Evolutionary conservation across 1,140 invertebrate species (phyloP).

Genomic region (Eufriesea mexicana): DNA sequence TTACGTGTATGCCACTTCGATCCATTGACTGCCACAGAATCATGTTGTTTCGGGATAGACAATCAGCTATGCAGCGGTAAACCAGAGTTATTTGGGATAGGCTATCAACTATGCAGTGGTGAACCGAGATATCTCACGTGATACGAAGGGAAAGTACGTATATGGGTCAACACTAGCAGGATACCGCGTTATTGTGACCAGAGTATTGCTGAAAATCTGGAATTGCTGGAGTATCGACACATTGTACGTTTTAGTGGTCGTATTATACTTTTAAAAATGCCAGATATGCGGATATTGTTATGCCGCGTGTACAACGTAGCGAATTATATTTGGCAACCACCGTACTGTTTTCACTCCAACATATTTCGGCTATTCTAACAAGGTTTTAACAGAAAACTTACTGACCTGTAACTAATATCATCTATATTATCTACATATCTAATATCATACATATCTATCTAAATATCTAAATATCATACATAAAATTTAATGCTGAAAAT

Average conservation of each 20-base stretch:
- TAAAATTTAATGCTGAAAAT: too few relatives aligned
- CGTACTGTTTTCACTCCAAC: background rate
- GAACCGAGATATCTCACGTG: slow-evolving; percentile 67
- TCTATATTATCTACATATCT: too few relatives aligned
- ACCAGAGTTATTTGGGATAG: slow-evolving; percentile 68
- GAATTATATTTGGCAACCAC: background rate
- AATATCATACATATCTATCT: too few relatives aligned
- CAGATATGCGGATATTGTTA: background rate
- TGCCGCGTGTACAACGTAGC: background rate
- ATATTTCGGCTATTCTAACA: background rate
- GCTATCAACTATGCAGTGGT: slow-evolving; percentile 68
- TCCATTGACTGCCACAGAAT: slow-evolving; percentile 49
- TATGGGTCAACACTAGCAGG: slow-evolving; percentile 38
- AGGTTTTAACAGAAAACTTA: background rate
- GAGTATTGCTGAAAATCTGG: slow-evolving; percentile 8
- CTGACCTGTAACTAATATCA: too few relatives aligned
- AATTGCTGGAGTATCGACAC: background rate
- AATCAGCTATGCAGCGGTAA: slow-evolving; percentile 67
- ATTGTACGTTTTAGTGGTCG: background rate
- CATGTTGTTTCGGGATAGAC: slow-evolving; percentile 64
- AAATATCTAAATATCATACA: too few relatives aligned
- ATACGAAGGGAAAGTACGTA: slow-evolving; percentile 62
- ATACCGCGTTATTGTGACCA: slow-evolving; percentile 48
- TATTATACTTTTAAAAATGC: background rate
- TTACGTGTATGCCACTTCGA: slow-evolving; percentile 49